Evolutionary conservation across 1,140 invertebrate genomes (phyloP).

Genomic region (Atta cephalotes): DNA sequence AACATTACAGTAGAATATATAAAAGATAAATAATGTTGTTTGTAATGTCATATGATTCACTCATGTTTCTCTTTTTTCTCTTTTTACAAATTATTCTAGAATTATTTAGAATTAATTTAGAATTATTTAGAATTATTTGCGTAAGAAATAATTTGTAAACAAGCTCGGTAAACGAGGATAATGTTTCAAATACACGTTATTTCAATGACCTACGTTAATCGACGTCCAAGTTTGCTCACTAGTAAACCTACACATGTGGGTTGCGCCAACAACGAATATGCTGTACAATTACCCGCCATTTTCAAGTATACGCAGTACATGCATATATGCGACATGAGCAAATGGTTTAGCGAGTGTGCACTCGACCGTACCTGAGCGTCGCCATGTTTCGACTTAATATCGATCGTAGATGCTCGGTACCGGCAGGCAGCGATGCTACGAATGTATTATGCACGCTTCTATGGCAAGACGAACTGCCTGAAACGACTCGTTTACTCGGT

Average conservation of each 20-base stretch:
- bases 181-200: not conserved
- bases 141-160: not conserved
- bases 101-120: too few species aligned
- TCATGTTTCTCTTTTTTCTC: not conserved
- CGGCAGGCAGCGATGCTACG: conserved; percentile 25
- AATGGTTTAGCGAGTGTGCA: conserved; percentile 22
- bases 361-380: conserved; percentile 35
- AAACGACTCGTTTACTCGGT: conserved; percentile 53
- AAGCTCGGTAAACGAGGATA: not conserved
- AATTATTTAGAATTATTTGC: not conserved
- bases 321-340: conserved; percentile 17
- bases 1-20: not conserved
- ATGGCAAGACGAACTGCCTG: conserved; percentile 19
- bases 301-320: conserved; percentile 23
- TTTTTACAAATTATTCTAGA: not conserved
- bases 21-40: not conserved
- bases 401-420: conserved; percentile 53
- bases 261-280: conserved; percentile 12
- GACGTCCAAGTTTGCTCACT: not conserved
- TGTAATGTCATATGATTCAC: not conserved
- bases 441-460: conserved; percentile 55
- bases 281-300: conserved; percentile 43
- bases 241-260: not conserved
- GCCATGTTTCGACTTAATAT: conserved; percentile 62
- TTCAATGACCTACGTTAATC: conserved; percentile 11